Evolutionary conservation across 2,797 vertebrate genomes (phyloP).

Genomic region (Scolopax rusticola): DNA sequence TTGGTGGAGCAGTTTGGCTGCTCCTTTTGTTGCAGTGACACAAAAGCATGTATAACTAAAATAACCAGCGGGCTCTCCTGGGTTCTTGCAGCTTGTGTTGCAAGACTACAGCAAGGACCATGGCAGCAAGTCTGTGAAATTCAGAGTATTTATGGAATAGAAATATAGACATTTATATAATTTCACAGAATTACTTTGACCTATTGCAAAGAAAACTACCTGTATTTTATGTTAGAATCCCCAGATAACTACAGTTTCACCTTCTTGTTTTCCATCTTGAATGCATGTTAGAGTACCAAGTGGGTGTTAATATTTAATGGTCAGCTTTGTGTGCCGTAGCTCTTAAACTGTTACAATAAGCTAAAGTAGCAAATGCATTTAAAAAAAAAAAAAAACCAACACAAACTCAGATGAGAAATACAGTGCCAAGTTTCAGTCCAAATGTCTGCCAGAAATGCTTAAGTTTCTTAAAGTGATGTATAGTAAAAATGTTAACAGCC

Average conservation of each 20-base stretch:
- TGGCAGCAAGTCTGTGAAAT: neutral
- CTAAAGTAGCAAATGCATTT: neutral
- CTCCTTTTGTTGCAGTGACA: neutral
- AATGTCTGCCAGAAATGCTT: conserved; percentile 1
- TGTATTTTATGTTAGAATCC: neutral
- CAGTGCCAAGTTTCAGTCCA: neutral
- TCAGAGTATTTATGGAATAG: neutral
- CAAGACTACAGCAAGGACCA: neutral
- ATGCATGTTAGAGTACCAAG: neutral
- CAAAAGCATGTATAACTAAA: neutral
- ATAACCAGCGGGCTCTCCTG: neutral
- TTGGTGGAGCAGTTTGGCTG: neutral
- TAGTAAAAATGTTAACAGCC: neutral
- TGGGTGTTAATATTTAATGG: neutral
- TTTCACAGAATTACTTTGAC: neutral
- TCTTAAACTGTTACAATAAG: neutral
- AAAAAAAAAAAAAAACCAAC: neutral
- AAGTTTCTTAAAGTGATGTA: neutral
- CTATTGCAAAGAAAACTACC: neutral
- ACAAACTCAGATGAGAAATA: neutral
- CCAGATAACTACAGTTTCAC: neutral
- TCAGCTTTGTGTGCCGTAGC: neutral
- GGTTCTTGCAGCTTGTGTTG: neutral
- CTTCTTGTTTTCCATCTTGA: neutral
- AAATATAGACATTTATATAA: neutral